phyloP scores from a whole-genome alignment of 1,140 invertebrate genomes.

The Daktulosphaira vitifoliae region DNA sequence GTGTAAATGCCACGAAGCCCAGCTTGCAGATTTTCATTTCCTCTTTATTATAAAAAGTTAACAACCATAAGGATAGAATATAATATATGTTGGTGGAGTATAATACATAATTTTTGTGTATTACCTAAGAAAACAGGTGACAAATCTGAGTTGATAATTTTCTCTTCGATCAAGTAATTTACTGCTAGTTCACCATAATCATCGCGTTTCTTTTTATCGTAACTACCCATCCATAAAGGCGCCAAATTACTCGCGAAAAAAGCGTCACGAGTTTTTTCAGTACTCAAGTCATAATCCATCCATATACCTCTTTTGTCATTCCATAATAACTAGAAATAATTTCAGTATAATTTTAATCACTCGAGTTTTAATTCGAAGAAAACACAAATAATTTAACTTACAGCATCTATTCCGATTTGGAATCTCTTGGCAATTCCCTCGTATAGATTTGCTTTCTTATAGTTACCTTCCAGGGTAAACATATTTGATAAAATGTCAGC shows the following conservation, averaged over 20 bases:
- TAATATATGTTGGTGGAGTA: too few species aligned
- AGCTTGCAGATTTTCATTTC: too few species aligned
- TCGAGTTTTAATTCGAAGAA: background rate
- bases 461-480: conserved; percentile 46
- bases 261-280: conserved; percentile 44
- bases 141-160: conserved; percentile 20
- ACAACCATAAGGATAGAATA: too few species aligned
- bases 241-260: conserved; percentile 66
- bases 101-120: background rate
- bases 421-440: conserved; percentile 44
- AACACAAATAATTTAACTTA: conserved; percentile 32
- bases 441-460: conserved; percentile 47
- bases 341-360: too few species aligned
- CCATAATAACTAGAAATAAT: conserved; percentile 58
- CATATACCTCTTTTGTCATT: conserved; percentile 58
- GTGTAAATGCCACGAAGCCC: too few species aligned
- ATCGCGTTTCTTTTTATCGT: conserved; percentile 38
- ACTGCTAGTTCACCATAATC: background rate
- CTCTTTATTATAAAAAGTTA: too few species aligned
- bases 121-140: conserved; percentile 10
- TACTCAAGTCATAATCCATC: conserved; percentile 39
- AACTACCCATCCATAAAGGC: conserved; percentile 58
- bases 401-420: conserved; percentile 43
- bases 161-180: conserved; percentile 15
- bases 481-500: conserved; percentile 50